Evolutionary conservation across 1,140 invertebrate species (phyloP), one percentile per base, ranked within the genome.

Genomic region (Cyclargus thomasi): DNA sequence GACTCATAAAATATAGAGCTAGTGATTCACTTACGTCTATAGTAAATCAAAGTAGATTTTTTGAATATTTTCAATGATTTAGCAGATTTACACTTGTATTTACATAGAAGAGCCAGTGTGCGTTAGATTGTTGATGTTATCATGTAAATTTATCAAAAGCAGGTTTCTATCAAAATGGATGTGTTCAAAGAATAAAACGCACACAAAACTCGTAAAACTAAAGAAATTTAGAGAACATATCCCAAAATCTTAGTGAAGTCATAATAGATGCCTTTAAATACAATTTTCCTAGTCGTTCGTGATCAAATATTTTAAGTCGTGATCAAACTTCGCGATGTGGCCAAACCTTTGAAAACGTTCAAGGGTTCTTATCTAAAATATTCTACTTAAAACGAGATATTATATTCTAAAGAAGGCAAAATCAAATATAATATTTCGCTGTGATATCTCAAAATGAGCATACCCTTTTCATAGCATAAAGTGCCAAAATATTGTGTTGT

Each of bases 401-500:
- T 29, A 29, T 29, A 29, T 29, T 29, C 39, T 2, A 47, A 47
- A 14, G 39, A 16, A 16, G 10, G 14, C 11, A 47, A 16, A 14
- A 1, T 47, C 14, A 47, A 47, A 47, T 47, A 47, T 47, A 47
- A 47, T 11, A 11, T 14, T 47, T 47, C 39, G 14, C 39, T 47
- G 39, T 47, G 39, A 47, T 47, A 47, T 47, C 11, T 11, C 8
- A 47, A n/a, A 57, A 75, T 76, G 70, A 69, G 77, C 69, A 68
- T 77, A 81, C 75, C 78, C 76, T 77, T 79, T 78, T 67, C 70
- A 75, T 70, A 71, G 73, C 76, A 76, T 63, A 67, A 74, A 76
- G 83, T 85, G 83, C 83, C 83, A 85, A 85, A 83, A 57, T 72
- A 70, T 78, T 76, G 66, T 76, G 68, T 74, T 76, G 67, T 74